Evolutionary conservation across 2,113 vertebrate genomes (phyloP).

Genomic region (Camelus bactrianus): DNA sequence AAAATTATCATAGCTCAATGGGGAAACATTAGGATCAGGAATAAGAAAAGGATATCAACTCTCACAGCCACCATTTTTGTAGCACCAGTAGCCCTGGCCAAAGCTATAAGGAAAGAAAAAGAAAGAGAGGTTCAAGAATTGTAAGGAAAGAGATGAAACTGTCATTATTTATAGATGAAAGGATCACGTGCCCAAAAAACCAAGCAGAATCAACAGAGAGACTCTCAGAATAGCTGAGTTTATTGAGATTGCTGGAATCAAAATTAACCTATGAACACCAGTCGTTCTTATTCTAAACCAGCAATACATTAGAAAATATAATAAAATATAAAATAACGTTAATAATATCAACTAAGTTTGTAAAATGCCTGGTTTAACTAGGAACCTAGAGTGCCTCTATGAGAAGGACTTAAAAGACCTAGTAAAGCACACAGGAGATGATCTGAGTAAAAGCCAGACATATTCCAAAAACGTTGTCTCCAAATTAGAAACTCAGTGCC

Average conservation of each 20-base stretch:
- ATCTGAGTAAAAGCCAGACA: slow-evolving; percentile 1
- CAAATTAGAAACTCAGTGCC: neutral
- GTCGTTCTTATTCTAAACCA: slow-evolving; percentile 35
- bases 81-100: neutral
- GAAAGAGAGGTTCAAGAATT: neutral
- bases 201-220: neutral
- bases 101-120: slow-evolving; percentile 40
- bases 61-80: neutral
- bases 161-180: neutral
- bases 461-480: slow-evolving; percentile 12
- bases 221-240: slow-evolving; percentile 19
- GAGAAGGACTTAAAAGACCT: neutral
- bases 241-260: neutral
- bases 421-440: neutral
- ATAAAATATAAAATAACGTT: neutral
- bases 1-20: neutral
- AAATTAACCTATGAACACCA: slow-evolving; percentile 9
- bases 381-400: neutral
- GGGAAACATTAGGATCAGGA: neutral
- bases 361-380: neutral
- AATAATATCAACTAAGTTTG: neutral
- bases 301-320: neutral
- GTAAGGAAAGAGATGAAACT: slow-evolving; percentile 15
- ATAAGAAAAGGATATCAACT: neutral
- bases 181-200: neutral